A percentile compares a stretch with the other conserved stretches of the same genome.
Conservation (phyloP, 2,888 invertebrate species). For the Bugula neritina region DNA sequence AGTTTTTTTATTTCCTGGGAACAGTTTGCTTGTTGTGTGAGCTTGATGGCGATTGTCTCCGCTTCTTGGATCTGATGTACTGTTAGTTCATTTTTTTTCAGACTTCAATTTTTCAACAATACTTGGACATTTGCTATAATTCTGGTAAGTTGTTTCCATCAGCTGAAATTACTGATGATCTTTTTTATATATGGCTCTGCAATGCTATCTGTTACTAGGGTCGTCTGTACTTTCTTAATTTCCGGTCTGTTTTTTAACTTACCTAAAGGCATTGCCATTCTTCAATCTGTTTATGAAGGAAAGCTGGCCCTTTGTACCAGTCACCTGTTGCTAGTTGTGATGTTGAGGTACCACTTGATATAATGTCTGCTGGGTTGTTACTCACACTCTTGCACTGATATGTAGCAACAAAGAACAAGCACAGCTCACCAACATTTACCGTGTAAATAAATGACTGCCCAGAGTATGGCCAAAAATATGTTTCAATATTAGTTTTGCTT, state of each 20-base stretch:
- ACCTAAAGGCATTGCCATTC: background rate
- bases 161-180: background rate
- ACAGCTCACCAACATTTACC: too few relatives aligned
- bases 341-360: background rate
- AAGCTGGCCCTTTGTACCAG: conserved; percentile 2
- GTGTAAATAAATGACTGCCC: too few relatives aligned
- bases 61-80: background rate
- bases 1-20: conserved; percentile 4
- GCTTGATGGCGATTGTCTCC: background rate
- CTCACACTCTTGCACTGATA: too few relatives aligned
- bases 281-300: conserved; percentile 7
- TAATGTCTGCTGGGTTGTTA: conserved; percentile 20
- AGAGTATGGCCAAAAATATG: too few relatives aligned
- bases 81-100: conserved; percentile 4
- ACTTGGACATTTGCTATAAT: background rate
- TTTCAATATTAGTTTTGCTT: too few relatives aligned
- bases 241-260: background rate
- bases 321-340: background rate
- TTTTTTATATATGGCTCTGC: background rate
- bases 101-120: background rate
- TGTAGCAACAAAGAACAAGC: too few relatives aligned
- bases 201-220: background rate
- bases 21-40: background rate
- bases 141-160: conserved; percentile 4
- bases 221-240: background rate